Evolutionary conservation across 2,888 invertebrate genomes (phyloP).

Genomic region (Drosophila anomelani): DNA sequence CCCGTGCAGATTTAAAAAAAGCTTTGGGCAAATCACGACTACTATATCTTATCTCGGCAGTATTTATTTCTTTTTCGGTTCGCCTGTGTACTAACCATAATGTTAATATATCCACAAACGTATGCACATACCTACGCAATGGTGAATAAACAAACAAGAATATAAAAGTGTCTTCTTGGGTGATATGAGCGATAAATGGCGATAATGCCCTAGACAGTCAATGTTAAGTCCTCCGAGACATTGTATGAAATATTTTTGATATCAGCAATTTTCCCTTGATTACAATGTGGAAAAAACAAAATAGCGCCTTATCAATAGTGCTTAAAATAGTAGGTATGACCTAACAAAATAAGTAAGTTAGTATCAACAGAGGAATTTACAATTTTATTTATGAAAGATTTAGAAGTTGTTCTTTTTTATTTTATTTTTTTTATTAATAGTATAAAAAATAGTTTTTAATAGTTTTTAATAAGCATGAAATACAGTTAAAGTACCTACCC

Average conservation of each 20-base stretch:
- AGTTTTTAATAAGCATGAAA: no score
- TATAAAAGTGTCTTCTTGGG: slow-evolving; percentile 22
- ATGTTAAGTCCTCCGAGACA: not conserved
- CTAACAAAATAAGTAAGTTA: not conserved
- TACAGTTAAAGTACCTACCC: no score
- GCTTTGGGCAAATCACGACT: slow-evolving; percentile 4
- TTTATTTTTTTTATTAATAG: no score
- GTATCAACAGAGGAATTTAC: rapidly evolving
- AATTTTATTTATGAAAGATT: not conserved
- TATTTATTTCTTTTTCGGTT: slow-evolving; percentile 51
- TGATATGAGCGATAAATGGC: slow-evolving; percentile 35
- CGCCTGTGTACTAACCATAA: slow-evolving; percentile 18
- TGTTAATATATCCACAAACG: slow-evolving; percentile 11
- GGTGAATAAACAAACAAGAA: slow-evolving; percentile 51
- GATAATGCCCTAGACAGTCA: slow-evolving; percentile 6
- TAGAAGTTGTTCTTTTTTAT: no score
- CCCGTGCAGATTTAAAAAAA: slow-evolving; percentile 67
- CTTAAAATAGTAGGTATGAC: not conserved
- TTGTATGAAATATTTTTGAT: not conserved
- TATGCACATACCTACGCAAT: slow-evolving; percentile 17
- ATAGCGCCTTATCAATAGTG: not conserved
- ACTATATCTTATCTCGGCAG: slow-evolving; percentile 62
- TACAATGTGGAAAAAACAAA: not conserved
- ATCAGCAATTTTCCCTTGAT: not conserved
- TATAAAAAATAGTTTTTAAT: no score